Evolutionary conservation across 2,888 invertebrate genomes (phyloP).

Genomic region (Eilema caniola): DNA sequence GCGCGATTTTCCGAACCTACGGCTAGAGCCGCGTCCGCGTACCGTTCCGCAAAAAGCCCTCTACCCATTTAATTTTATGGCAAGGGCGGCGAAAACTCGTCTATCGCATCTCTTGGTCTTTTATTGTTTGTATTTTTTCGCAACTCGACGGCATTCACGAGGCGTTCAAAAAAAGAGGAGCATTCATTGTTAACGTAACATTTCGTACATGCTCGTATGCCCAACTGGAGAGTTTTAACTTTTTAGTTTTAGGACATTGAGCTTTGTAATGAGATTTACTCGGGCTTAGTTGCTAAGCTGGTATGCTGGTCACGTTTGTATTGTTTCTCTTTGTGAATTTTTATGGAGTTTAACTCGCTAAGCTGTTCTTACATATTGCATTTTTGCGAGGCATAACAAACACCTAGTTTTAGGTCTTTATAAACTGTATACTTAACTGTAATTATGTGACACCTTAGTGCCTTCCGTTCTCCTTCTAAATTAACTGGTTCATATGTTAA

Average conservation of each 20-base stretch:
- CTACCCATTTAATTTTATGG: conserved; percentile 78
- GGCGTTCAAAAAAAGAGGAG: conserved; percentile 63
- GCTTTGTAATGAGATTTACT: conserved; percentile 41
- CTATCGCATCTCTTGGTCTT: conserved; percentile 64
- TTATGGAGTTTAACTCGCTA: background rate
- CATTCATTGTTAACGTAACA: conserved; percentile 73
- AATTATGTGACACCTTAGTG: too few species aligned
- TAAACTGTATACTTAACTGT: background rate
- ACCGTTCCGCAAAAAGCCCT: conserved; percentile 60
- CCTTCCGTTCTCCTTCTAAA: too few species aligned
- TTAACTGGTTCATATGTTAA: background rate
- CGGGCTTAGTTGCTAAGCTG: conserved; percentile 23
- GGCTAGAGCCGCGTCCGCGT: conserved; percentile 55
- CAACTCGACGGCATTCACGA: conserved; percentile 65
- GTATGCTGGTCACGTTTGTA: conserved; percentile 14
- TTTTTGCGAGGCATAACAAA: background rate
- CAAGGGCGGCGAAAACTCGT: conserved; percentile 71
- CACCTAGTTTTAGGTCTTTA: background rate
- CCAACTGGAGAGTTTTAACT: conserved; percentile 43
- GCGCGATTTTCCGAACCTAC: conserved; percentile 54
- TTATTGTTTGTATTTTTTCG: conserved; percentile 77
- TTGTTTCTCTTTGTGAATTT: conserved; percentile 6
- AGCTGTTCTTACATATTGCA: background rate
- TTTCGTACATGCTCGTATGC: conserved; percentile 56
- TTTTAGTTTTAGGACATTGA: conserved; percentile 40